Evolutionary conservation across 2,888 invertebrate species (phyloP).

Genomic region (Drosophila macrospina): DNA sequence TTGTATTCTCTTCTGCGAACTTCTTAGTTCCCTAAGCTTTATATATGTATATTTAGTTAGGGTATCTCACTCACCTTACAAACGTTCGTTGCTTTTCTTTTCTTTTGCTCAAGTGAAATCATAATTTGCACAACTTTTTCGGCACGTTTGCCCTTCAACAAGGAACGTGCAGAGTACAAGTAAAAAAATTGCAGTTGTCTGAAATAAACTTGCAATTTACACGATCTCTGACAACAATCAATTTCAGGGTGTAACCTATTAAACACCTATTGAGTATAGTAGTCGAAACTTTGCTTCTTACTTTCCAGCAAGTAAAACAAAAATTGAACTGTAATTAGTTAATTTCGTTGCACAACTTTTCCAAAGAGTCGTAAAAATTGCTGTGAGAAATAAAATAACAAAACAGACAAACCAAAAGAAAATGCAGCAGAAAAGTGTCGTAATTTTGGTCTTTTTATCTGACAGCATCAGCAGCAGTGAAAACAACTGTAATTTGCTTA

Average conservation of each 20-base stretch:
- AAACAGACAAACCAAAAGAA: slow-evolving; percentile 34
- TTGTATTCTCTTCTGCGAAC: too few relatives aligned
- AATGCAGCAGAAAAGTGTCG: slow-evolving; percentile 57
- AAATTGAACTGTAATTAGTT: slow-evolving; percentile 16
- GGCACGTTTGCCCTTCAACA: slow-evolving; percentile 56
- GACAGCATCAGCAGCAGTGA: slow-evolving; percentile 29
- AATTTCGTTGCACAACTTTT: slow-evolving; percentile 50
- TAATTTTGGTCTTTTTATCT: slow-evolving; percentile 58
- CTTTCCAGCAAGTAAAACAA: not conserved
- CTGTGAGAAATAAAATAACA: not conserved
- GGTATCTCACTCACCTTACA: not conserved
- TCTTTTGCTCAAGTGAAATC: slow-evolving; percentile 47
- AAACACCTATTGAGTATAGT: slow-evolving; percentile 42
- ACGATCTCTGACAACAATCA: slow-evolving; percentile 33
- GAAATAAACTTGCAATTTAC: slow-evolving; percentile 31
- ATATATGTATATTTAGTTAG: too few relatives aligned
- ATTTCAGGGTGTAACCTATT: slow-evolving; percentile 43
- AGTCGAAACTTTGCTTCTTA: slow-evolving; percentile 12
- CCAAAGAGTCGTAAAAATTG: slow-evolving; percentile 35
- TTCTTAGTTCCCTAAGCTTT: too few relatives aligned
- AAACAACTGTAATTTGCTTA: slow-evolving; percentile 48
- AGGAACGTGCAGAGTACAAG: slow-evolving; percentile 40
- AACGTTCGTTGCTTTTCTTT: not conserved
- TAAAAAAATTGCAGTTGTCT: slow-evolving; percentile 38
- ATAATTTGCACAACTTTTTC: slow-evolving; percentile 26